Evolutionary conservation across 2,888 invertebrate genomes (phyloP), one percentile per base, ranked within the genome.

Genomic region (Morpho deidamia): DNA sequence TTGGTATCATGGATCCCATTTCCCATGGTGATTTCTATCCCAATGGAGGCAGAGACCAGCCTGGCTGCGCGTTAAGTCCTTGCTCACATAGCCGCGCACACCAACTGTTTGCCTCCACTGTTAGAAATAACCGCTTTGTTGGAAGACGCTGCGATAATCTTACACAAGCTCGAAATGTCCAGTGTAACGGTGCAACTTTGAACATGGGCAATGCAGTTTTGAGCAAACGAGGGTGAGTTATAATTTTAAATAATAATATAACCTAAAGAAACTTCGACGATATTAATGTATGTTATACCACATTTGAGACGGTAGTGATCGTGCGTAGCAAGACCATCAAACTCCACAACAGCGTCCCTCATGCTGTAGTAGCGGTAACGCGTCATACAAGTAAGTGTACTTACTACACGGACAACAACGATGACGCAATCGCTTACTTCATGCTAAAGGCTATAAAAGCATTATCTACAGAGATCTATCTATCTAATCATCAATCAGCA

Each of bases 21-120:
- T 66, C 65, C 3, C 44, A 72, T 12, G 65, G 65, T 8, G 68
- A 76, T 45, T 76, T 76, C 61, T 76, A 73, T 52, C 70, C 72
- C 2, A 75, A 76, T 44, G 74, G 74, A 0, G 74, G 73, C 5
- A 65, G 62, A 11, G 61, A 68, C 42, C 74, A 74, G 56, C 71
- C 74, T 1, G 74, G 76, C 0, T 75, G 76, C 45, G 44, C 40
- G 32, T 8, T 53, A 11, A 65, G 63, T 32, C 53, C 61, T 7
- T 75, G 74, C 50, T 71, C 72, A 0, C 74, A 76, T 56, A 51
- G 65, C 8, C 67, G 72, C 3, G 61, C 69, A 2, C 56, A 56
- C 11, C 45, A 67, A 8, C 59, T 72, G 0, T 68, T 71, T 49
- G 72, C 72, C 9, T 61, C 72, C 0, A 68, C 62, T n/a, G 60